Base-by-base conservation (phyloP, 2,888 invertebrate genomes). In the Drosophila borealis region DNA sequence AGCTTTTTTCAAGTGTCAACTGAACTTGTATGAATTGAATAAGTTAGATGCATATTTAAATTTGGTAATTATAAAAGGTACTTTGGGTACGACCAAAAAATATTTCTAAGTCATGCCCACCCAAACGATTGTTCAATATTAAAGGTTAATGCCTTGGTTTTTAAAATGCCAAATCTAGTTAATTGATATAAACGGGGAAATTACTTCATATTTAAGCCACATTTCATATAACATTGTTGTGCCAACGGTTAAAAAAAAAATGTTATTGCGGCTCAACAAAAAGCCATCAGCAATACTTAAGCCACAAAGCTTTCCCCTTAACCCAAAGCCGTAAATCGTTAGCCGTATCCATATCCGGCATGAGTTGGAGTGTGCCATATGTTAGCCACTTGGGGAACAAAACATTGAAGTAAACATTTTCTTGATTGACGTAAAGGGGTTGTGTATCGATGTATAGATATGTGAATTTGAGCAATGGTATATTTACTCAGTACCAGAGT, bases 281-380 rank as follows among this genome's bases (percentile, higher is more conserved):
- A 36, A 57, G 29, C 29, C 36, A 56, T 37, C 13, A 36, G 14
- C 25, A 49, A 46, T 34, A 25, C 56, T 44, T 50, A 8, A 21
- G 46, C 39, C 39, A 34, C 29, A 55, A 14, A 56, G 41, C 70
- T 70, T 68, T 68, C 60, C 51, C 69, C 59, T 44, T 51, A 39
- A 60, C 36, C 68, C 70, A 68, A 70, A 48, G 51, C 46, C 39
- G 46, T 44, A 34, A 48, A 61, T 37, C 53, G 51, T 53, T 51
- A 44, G 60, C 45, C 74, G 45, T 74, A 74, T 48, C 70, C 70
- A 69, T 74, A 72, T 72, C 74, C 72, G 75, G 72, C 67, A 73
- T 45, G 42, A 56, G 69, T 59, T 66, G 51, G 41, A 72, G 51
- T 70, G 41, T 59, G 74, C 59, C 73, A 73, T 59, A 60, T 66